Base-by-base conservation (phyloP, 2,888 invertebrate genomes). In the Mesorhabditis belari region DNA sequence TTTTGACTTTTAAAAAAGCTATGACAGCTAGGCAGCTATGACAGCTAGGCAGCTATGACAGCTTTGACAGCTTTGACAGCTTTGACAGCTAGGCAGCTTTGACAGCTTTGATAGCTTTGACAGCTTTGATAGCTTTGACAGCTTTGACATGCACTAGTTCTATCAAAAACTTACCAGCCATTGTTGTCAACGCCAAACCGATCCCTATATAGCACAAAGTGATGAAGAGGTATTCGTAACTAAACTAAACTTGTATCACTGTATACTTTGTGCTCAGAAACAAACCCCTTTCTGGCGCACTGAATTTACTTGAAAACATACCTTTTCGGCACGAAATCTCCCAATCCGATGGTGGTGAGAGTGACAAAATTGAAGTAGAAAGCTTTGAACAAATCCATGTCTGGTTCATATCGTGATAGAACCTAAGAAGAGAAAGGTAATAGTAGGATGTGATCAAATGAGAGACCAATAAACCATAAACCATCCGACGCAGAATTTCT, bases 331-430 rank as follows among this genome's bases (percentile, higher is more conserved):
- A 77, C 75, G 59, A 77, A 70, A 65, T 77, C 77, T 4, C 77
- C 77, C 24, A 77, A 53, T 51, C 77, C 76, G 44, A 74, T 67
- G 0, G 76, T 75, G 12, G 78, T 77, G 19, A 78, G 58, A 3
- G 77, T 76, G 24, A 78, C 77, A 61, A 78, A 78, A 56, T 77
- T 77, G 63, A 78, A 78, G 66, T 78, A 78, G 53, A 77, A 56
- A 3, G 77, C 78, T 28, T 73, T 73, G 69, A 78, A 78, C 62
- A 75, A 76, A 60, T 67, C 71, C 77, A 79, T 78, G 57, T 78
- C 75, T 23, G 73, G 75, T 55, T 79, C 79, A 62, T 78, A 79
- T n/a, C 67, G 65, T 12, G 73, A 69, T 29, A 74, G 58, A 54
- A 69, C 66, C 57, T 70, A 27, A 64, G 60, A 12, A 53, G 12